Conservation (phyloP, 2,888 invertebrate genomes). For the Ennomos quercinarius region DNA sequence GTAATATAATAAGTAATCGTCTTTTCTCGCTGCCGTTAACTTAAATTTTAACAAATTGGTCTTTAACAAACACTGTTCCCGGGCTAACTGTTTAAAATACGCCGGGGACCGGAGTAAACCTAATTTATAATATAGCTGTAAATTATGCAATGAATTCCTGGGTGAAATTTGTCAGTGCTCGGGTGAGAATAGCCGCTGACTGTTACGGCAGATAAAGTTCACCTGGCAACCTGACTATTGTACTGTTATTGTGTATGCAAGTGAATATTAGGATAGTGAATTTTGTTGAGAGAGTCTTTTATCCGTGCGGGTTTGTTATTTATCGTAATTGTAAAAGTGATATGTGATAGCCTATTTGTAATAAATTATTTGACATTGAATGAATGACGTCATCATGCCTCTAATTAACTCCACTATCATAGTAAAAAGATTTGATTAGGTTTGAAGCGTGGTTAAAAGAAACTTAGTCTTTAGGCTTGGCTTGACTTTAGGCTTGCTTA, state of each 20-base stretch:
- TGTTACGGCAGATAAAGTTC: slow-evolving; percentile 51
- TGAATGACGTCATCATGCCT: no score
- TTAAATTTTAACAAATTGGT: slow-evolving; percentile 59
- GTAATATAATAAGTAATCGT: slow-evolving; percentile 44
- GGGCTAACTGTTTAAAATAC: slow-evolving; percentile 62
- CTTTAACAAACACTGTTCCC: slow-evolving; percentile 57
- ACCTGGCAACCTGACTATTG: slow-evolving; percentile 36
- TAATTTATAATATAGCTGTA: slow-evolving; percentile 68
- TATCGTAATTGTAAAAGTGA: no score
- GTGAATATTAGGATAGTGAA: slow-evolving; percentile 8
- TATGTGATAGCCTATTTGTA: no score
- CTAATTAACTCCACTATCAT: no score
- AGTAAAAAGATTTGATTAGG: no score
- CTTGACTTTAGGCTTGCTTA: no score
- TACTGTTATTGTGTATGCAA: no score
- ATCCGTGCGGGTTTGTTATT: background rate
- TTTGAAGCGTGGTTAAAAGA: no score
- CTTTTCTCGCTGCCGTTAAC: slow-evolving; percentile 50
- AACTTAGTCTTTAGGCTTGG: no score
- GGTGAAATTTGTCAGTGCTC: slow-evolving; percentile 56
- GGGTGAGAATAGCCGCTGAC: slow-evolving; percentile 51
- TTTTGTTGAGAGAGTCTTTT: slow-evolving; percentile 9
- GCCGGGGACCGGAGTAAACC: slow-evolving; percentile 52
- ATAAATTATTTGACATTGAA: no score
- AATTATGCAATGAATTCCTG: slow-evolving; percentile 69